These are phyloP conservation scores for Wiebesia pumilae DNA, from an alignment of 1,140 invertebrate genomes.

Conservation along the genomic window DNA sequence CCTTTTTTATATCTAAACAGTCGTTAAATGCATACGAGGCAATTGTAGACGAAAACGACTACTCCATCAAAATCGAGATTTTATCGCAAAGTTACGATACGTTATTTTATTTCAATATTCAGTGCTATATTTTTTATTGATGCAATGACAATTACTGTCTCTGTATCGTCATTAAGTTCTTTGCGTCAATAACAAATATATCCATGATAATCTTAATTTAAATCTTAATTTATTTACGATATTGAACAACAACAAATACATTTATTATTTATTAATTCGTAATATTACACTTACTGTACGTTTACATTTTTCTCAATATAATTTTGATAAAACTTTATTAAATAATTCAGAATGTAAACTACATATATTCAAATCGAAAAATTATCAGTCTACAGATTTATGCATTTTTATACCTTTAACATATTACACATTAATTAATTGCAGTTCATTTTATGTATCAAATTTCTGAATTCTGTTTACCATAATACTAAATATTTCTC, in stretches of 20 bases:
- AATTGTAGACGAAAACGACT: constrained; percentile 36
- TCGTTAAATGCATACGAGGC: constrained; percentile 47
- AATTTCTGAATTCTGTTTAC: too few species aligned
- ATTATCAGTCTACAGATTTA: too few species aligned
- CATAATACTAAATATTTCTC: too few species aligned
- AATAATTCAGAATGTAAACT: too few species aligned
- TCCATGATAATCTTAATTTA: background rate
- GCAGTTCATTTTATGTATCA: too few species aligned
- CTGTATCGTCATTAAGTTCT: background rate
- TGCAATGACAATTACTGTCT: constrained; percentile 3
- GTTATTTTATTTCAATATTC: constrained; percentile 41
- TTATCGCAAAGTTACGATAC: constrained; percentile 39
- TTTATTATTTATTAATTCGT: background rate
- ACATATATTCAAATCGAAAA: too few species aligned
- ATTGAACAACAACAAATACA: background rate
- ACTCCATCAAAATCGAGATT: constrained; percentile 35
- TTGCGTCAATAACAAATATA: constrained; percentile 20
- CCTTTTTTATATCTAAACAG: constrained; percentile 44
- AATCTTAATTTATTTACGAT: background rate
- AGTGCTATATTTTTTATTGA: constrained; percentile 1
- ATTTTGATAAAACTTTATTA: too few species aligned
- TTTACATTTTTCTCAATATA: too few species aligned
- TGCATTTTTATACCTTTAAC: too few species aligned
- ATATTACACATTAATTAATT: too few species aligned
- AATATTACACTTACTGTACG: background rate